Evolutionary conservation across 2,888 invertebrate genomes (phyloP), one percentile per base, ranked within the genome.

Genomic region (Scaptomyza caliginosa): DNA sequence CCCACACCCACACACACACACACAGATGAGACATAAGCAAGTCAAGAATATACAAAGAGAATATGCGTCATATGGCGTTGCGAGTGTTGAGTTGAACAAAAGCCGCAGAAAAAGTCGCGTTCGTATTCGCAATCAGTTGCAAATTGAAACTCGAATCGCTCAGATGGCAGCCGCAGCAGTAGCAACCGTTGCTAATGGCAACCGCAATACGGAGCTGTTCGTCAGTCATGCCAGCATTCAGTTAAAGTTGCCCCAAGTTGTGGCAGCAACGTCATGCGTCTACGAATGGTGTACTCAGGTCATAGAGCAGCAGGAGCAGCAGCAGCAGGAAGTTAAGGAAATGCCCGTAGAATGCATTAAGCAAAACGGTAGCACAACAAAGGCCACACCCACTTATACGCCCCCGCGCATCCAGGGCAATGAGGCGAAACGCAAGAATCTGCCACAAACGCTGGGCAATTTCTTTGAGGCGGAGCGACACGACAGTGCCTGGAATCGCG

Each of bases 381-480:
- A 32, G 39, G 49, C 62, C 55, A 58, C 64, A 43, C 62, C 62
- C 51, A 68, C 45, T 5, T 64, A 83, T 42, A 73, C 62, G 40
- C 67, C 76, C n/a, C 87, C 76, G 6, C 66, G 54, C 45, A 76
- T 85, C 21, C 60, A 48, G 30, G 86, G 86, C 11, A 66, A 71
- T 34, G 86, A 85, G 63, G 80, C 73, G 24, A 65, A 68, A 38
- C 51, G 38, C 21, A 67, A 74, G 55, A 74, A 80, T 50, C 63
- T 87, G 58, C 74, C 67, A 4, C 79, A 81, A 36, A 74, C 77
- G 6, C 46, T 90, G 34, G 40, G 64, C 34, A 83, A 89, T 55
- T 89, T 89, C 56, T 86, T 86, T 62, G 75, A 77, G 55, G 76
- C 74, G 34, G 89, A 89, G 65, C 89, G 89, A 34, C 66, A 82